Conservation (phyloP, 1,140 invertebrate species). For the Melitaea cinxia region DNA sequence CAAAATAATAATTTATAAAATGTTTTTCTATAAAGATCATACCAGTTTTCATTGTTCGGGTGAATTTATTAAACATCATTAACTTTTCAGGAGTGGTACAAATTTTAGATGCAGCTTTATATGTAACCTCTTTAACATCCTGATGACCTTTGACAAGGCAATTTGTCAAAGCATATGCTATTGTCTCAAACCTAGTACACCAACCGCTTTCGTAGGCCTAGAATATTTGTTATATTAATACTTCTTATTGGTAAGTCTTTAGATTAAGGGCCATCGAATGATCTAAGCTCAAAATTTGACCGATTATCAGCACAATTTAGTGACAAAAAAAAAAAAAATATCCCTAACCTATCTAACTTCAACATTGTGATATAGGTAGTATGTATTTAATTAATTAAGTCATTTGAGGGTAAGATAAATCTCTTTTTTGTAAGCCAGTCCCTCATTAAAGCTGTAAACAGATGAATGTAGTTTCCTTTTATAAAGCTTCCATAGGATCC, state of each 20-base stretch:
- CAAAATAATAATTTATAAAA: not conserved
- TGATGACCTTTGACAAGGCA: constrained; percentile 74
- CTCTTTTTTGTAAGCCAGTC: too few relatives aligned
- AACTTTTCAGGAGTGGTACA: constrained; percentile 83
- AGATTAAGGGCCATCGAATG: too few relatives aligned
- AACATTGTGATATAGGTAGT: too few relatives aligned
- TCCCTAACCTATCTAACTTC: too few relatives aligned
- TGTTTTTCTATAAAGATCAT: constrained; percentile 29
- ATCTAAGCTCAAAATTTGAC: too few relatives aligned
- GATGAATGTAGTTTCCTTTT: not conserved
- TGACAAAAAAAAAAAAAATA: too few relatives aligned
- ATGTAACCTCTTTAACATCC: constrained; percentile 76
- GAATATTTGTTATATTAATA: constrained; percentile 31
- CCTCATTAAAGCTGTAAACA: too few relatives aligned
- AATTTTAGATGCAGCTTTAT: constrained; percentile 79
- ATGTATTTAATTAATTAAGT: too few relatives aligned
- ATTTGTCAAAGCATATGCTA: constrained; percentile 84
- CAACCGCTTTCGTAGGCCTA: constrained; percentile 80
- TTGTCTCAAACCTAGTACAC: constrained; percentile 80
- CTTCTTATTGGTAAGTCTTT: not conserved
- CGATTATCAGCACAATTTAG: too few relatives aligned
- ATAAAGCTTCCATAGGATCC: too few relatives aligned
- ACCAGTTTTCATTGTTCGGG: constrained; percentile 74
- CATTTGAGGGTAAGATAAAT: too few relatives aligned
- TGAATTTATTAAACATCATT: constrained; percentile 84